Base-by-base conservation (phyloP, 2,888 invertebrate species). In the Pachycephus smyrnensis region DNA sequence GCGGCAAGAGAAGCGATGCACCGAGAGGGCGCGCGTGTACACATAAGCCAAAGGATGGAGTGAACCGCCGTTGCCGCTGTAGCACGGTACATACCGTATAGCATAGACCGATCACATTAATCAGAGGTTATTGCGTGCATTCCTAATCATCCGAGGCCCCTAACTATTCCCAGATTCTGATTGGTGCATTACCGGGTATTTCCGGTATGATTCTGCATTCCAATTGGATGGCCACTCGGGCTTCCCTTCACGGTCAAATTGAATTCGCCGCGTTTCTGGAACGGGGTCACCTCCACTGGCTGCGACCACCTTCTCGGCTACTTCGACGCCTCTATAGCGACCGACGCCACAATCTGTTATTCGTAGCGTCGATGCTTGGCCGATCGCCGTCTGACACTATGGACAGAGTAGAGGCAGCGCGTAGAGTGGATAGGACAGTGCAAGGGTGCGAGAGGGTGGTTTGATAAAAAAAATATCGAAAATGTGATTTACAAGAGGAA, bases 181-280 rank as follows among this genome's bases (percentile, higher is more conserved):
- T 91, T 91, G 91, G 91, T 89, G 90, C 91, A 91, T 91, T 91
- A 91, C 91, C 90, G 90, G 91, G 90, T 89, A 91, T 91, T 91
- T 91, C 91, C 91, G 91, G 90, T 91, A 90, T 90, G 89, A 90
- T 91, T 90, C 90, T 89, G 88, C 91, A 91, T 91, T 91, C 91
- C 90, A 89, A 91, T 90, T 91, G 91, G 91, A 86, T 86, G 84
- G 85, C 83, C 85, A 97, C 90, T 96, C 97, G 31, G 6, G 71
- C 31, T n/a, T 36, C 74, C 37, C 74, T 71, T 33, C 71, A 33
- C 71, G 71, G 12, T 33, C 71, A 71, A 71, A 71, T 71, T 71
- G 71, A 71, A 71, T 71, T 71, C 71, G 30, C 71, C 71, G 71
- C 33, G 71, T 71, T 33, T 55, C 55, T 55, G 55, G 55, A 23